A percentile compares a stretch with the other conserved stretches of the same genome.
Evolutionary conservation across 2,888 invertebrate species (phyloP).

Genomic region (Eupelmus urozonus): DNA sequence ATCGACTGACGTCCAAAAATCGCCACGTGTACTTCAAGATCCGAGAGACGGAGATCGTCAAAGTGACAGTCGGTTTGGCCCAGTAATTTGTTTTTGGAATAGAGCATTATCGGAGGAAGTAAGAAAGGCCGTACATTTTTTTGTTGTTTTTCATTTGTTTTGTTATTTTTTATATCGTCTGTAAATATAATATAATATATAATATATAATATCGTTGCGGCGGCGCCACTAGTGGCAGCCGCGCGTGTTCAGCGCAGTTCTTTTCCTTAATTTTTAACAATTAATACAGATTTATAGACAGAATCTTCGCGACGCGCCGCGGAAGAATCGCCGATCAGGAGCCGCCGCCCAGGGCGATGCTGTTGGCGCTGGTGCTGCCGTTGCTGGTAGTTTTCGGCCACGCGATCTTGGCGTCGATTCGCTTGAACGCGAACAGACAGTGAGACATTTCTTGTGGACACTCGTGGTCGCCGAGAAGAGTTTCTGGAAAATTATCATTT

Average conservation of each 20-base stretch:
- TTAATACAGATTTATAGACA: conserved; percentile 56
- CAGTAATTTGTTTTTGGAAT: background rate
- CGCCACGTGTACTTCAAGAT: background rate
- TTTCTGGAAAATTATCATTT: conserved; percentile 89
- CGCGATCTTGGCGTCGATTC: conserved; percentile 97
- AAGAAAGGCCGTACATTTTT: conserved; percentile 37
- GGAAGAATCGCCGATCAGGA: conserved; percentile 50
- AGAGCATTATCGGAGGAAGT: conserved; percentile 34
- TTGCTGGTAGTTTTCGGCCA: conserved; percentile 85
- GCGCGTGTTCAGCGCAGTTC: background rate
- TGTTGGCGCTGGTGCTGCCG: conserved; percentile 2
- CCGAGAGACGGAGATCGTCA: background rate
- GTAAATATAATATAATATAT: conserved; percentile 31
- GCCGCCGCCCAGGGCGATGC: too few relatives aligned
- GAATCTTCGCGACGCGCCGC: conserved; percentile 46
- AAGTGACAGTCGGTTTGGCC: background rate
- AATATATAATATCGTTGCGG: conserved; percentile 20
- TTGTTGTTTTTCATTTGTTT: conserved; percentile 26
- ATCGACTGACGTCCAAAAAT: background rate
- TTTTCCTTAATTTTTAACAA: background rate
- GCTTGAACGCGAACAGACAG: conserved; percentile 95
- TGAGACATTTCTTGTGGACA: conserved; percentile 94
- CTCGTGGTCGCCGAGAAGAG: conserved; percentile 91
- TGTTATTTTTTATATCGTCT: conserved; percentile 38
- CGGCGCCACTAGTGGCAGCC: background rate